A percentile compares a stretch with the other conserved stretches of the same genome.
Evolutionary conservation across 2,113 vertebrate species (phyloP).

Genomic region (Rutilus rutilus): DNA sequence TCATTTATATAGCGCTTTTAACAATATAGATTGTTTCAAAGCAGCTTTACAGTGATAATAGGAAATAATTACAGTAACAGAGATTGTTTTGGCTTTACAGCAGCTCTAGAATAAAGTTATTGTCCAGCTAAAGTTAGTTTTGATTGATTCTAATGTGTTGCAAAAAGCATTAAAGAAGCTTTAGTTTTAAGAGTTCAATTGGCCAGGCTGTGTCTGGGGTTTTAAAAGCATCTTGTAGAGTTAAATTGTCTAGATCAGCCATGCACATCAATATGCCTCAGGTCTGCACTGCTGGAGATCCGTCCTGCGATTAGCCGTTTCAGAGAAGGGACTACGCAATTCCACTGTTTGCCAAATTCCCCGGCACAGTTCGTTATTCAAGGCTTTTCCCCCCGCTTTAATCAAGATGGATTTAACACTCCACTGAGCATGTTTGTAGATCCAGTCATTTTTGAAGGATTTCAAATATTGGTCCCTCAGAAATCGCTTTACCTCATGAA

Average conservation of each 20-base stretch:
- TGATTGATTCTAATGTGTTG: no score
- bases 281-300: slow-evolving; percentile 71
- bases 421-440: slow-evolving; percentile 63
- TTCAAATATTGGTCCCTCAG: slow-evolving; percentile 52
- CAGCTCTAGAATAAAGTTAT: no score
- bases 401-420: slow-evolving; percentile 81
- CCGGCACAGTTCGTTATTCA: slow-evolving; percentile 66
- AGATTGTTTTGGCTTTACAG: no score
- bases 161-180: background rate
- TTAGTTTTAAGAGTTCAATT: slow-evolving; percentile 24
- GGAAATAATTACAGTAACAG: no score
- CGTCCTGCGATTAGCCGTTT: slow-evolving; percentile 73
- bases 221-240: slow-evolving; percentile 16
- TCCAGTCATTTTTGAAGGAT: slow-evolving; percentile 50
- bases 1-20: no score
- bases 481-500: background rate
- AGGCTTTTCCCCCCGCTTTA: slow-evolving; percentile 69
- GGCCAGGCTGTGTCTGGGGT: background rate
- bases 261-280: slow-evolving; percentile 69
- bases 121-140: no score
- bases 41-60: no score
- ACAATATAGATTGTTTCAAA: no score
- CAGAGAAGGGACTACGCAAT: slow-evolving; percentile 61
- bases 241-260: slow-evolving; percentile 77
- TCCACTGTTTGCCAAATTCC: slow-evolving; percentile 72